A percentile compares a stretch with the other conserved stretches of the same genome.
Evolutionary conservation across 1,140 invertebrate genomes (phyloP).

Genomic region (Eufriesea mexicana): DNA sequence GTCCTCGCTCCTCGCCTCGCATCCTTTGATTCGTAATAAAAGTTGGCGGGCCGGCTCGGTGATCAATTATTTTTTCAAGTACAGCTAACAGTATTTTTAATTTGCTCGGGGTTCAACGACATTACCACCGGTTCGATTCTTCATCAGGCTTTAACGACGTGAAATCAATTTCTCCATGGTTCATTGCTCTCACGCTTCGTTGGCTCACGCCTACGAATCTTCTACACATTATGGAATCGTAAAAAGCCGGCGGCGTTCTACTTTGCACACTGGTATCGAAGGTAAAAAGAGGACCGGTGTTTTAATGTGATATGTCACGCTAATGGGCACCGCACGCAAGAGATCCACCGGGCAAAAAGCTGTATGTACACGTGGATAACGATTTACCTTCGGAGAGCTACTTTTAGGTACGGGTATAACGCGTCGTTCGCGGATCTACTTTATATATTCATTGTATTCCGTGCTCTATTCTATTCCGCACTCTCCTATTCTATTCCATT

Average conservation of each 20-base stretch:
- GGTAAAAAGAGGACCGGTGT: neutral
- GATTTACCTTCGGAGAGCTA: constrained; percentile 51
- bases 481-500: constrained; percentile 56
- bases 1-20: neutral
- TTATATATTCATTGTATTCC: constrained; percentile 63
- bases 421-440: constrained; percentile 44
- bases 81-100: constrained; percentile 39
- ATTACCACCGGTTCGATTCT: neutral
- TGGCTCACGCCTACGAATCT: constrained; percentile 20
- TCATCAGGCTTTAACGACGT: neutral
- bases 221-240: constrained; percentile 1
- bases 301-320: constrained; percentile 32
- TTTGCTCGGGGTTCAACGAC: constrained; percentile 26
- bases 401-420: constrained; percentile 43
- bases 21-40: constrained; percentile 12
- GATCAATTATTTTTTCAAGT: constrained; percentile 23
- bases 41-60: neutral
- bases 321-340: constrained; percentile 37
- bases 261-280: neutral
- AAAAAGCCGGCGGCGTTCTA: neutral
- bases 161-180: constrained; percentile 22
- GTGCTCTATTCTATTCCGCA: constrained; percentile 58
- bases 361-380: constrained; percentile 38
- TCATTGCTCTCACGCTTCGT: constrained; percentile 38
- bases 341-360: constrained; percentile 7